phyloP scores from a whole-genome alignment of 2,113 vertebrate species.

The Thomomys bottae region DNA sequence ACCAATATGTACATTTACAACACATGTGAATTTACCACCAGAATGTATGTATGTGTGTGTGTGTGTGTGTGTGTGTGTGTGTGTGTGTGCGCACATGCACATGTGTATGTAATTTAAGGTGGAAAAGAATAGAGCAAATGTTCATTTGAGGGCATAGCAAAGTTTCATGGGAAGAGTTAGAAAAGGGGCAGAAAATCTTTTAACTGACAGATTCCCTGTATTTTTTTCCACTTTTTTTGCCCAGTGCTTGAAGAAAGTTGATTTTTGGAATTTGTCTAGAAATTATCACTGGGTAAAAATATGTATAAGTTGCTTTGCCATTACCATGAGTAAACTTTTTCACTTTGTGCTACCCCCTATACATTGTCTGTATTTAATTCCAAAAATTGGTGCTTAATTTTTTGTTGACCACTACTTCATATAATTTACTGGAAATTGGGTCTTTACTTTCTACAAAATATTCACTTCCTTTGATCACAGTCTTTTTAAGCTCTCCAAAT shows the following conservation, averaged over 20 bases:
- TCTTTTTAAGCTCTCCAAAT: neutral
- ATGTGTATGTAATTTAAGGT: neutral
- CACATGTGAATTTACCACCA: too few relatives aligned
- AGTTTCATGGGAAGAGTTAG: neutral
- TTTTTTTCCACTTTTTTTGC: conserved; percentile 22
- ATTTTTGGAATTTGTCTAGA: neutral
- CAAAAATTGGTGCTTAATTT: neutral
- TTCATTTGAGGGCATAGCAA: neutral
- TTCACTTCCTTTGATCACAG: neutral
- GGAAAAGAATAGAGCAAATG: neutral
- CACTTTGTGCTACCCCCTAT: neutral
- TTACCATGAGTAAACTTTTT: neutral
- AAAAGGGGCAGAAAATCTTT: neutral
- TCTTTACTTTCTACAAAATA: neutral
- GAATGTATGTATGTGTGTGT: neutral
- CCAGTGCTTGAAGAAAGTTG: neutral
- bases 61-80: neutral
- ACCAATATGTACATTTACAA: neutral
- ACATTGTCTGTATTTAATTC: neutral
- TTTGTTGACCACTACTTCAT: neutral
- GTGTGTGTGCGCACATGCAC: neutral
- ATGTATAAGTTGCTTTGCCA: neutral
- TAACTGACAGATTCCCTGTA: neutral
- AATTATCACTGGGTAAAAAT: neutral
- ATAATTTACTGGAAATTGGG: neutral